Evolutionary conservation across 2,113 vertebrate genomes (phyloP), one percentile per base, ranked within the genome.

Genomic region (Scalopus aquaticus): DNA sequence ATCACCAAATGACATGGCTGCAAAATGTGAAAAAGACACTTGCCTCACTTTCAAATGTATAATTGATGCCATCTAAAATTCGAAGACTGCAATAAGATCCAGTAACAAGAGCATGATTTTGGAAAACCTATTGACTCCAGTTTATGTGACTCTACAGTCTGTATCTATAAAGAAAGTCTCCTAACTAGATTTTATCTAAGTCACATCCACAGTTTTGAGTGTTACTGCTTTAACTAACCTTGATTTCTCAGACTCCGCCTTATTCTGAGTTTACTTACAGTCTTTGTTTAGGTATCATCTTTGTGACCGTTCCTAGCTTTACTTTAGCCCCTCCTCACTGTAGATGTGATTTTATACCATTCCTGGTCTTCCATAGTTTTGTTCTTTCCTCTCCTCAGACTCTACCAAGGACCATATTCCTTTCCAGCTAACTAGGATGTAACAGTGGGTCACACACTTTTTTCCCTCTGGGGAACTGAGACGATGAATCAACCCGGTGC

Each of bases 361-460:
- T 74, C 26, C 19, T 64, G 64, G 12, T 30, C 15, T 44, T 79
- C 28, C 42, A 37, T 17, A 39, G 37, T 30, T 44, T n/a, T 60
- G 22, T 37, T 64, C 73, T 76, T 7, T 32, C 19, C 5, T 58
- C 42, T 42, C 22, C 5, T 46, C 26, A 46, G 37, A 56, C 19
- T n/a, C 32, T 42, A 6, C 17, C 73, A 19, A 37, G 37, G 51
- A 44, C 15, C 32, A 0, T 54, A 7, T 44, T 37, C 11, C 30
- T 5, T n/a, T 22, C 9, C 10, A 62, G 78, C 44, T 44, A 46
- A 24, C 26, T 20, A 58, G 30, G 67, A 20, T 65, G 80, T 26
- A 37, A 17, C 39, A 0, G 9, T 15, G 39, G 73, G 17, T 60
- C 3, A 7, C 0, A 4, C 0, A 0, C 49, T n/a, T 30, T 70